Evolutionary conservation across 2,797 vertebrate species (phyloP).

Genomic region (Vireo griseus): DNA sequence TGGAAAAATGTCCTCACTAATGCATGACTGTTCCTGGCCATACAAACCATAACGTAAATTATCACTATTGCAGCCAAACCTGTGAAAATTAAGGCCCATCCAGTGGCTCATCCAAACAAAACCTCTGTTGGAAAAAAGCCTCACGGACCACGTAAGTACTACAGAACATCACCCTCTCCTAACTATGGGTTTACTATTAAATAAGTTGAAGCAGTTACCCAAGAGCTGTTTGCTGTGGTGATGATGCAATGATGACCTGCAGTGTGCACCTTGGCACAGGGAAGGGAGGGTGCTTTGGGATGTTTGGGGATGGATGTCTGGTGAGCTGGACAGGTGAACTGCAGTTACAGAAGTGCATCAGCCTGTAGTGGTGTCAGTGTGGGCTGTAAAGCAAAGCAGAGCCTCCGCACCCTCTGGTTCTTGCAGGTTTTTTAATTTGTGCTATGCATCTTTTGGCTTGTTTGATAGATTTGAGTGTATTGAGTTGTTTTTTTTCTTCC

Average conservation of each 20-base stretch:
- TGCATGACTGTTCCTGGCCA: not conserved
- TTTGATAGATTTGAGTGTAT: not conserved
- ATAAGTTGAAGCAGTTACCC: not conserved
- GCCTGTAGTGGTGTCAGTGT: not conserved
- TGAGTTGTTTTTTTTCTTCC: not conserved
- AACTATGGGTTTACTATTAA: not conserved
- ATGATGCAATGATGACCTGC: not conserved
- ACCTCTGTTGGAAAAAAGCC: accelerated
- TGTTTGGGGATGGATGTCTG: not conserved
- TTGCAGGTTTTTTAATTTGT: not conserved
- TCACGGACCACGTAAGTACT: not conserved
- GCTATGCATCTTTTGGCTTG: not conserved
- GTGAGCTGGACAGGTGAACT: not conserved
- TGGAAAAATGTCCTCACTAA: not conserved
- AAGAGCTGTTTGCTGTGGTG: not conserved
- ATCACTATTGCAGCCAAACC: slow-evolving; percentile 1
- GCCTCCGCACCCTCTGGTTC: not conserved
- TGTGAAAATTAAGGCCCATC: not conserved
- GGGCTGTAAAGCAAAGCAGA: not conserved
- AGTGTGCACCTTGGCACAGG: not conserved
- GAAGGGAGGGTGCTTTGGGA: not conserved
- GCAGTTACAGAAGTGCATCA: accelerated
- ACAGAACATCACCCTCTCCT: not conserved
- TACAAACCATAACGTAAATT: not conserved
- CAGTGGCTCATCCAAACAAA: not conserved